Percentiles rank a stretch among this genome's conserved stretches.
Conservation (phyloP, 1,140 invertebrate genomes). For the Charaxes varanes region DNA sequence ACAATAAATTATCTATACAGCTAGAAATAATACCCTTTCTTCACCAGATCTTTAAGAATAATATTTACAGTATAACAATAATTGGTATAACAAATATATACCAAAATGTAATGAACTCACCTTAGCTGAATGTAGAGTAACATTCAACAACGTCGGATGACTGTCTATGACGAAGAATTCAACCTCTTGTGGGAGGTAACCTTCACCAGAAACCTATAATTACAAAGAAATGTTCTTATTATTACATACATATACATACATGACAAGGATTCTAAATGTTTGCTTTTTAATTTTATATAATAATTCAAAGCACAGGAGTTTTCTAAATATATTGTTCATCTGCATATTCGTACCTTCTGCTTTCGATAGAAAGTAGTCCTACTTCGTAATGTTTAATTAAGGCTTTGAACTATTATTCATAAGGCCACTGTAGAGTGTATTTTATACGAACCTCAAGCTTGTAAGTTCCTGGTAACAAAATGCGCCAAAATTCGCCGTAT, state of each 20-base stretch:
- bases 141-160: constrained; percentile 88
- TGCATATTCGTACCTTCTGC: too few relatives aligned
- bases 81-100: constrained; percentile 11
- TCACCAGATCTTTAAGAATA: constrained; percentile 1
- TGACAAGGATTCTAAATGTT: background rate
- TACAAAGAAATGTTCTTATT: background rate
- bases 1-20: too few relatives aligned
- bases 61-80: constrained; percentile 21
- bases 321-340: too few relatives aligned
- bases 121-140: constrained; percentile 87
- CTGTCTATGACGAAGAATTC: constrained; percentile 91
- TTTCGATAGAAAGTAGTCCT: too few relatives aligned
- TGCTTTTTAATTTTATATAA: too few relatives aligned
- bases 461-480: constrained; percentile 88
- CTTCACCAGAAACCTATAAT: constrained; percentile 86
- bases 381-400: too few relatives aligned
- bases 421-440: too few relatives aligned
- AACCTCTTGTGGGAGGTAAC: constrained; percentile 86
- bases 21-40: too few relatives aligned
- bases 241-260: background rate
- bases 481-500: constrained; percentile 95
- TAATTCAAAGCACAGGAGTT: too few relatives aligned
- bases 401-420: too few relatives aligned
- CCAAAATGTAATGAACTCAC: constrained; percentile 73
- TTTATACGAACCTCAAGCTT: constrained; percentile 82